phyloP scores from a whole-genome alignment of 1,140 invertebrate genomes.

The Drosophila littoralis region DNA sequence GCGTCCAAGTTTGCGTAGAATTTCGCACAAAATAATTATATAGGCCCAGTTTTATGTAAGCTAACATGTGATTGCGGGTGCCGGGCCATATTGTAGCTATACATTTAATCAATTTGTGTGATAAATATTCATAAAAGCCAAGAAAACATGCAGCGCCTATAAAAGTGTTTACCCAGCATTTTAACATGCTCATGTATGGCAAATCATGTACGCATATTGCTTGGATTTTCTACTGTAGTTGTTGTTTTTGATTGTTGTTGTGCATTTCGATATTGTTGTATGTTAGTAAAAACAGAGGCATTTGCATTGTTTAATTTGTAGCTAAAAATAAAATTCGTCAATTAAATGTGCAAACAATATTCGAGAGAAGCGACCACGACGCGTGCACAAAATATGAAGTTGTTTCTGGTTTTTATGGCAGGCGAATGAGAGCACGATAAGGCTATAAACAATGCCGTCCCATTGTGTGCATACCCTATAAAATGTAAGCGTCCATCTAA shows the following conservation, averaged over 20 bases:
- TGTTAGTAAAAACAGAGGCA: slow-evolving; percentile 21
- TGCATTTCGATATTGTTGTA: slow-evolving; percentile 27
- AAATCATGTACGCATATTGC: slow-evolving; percentile 58
- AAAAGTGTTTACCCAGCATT: slow-evolving; percentile 65
- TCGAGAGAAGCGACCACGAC: slow-evolving; percentile 23
- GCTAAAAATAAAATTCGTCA: slow-evolving; percentile 70
- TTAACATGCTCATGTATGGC: slow-evolving; percentile 52
- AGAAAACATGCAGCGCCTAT: slow-evolving; percentile 53
- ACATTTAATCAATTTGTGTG: slow-evolving; percentile 61
- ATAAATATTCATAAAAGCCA: slow-evolving; percentile 72
- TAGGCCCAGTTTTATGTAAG: slow-evolving; percentile 45
- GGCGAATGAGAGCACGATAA: slow-evolving; percentile 45
- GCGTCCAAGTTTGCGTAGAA: slow-evolving; percentile 68
- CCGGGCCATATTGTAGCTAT: slow-evolving; percentile 45
- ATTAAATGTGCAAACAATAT: slow-evolving; percentile 68
- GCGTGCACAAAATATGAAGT: slow-evolving; percentile 41
- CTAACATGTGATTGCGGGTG: slow-evolving; percentile 59
- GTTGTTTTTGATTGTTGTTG: slow-evolving; percentile 23
- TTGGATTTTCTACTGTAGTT: slow-evolving; percentile 30
- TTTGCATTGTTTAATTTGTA: slow-evolving; percentile 55
- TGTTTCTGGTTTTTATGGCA: slow-evolving; percentile 40
- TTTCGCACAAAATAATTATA: slow-evolving; percentile 54
- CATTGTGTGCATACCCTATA: slow-evolving; percentile 17
- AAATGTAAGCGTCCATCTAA: not conserved
- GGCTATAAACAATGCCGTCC: not conserved